phyloP scores from a whole-genome alignment of 1,140 invertebrate genomes.

The Drosophila takahashii region DNA sequence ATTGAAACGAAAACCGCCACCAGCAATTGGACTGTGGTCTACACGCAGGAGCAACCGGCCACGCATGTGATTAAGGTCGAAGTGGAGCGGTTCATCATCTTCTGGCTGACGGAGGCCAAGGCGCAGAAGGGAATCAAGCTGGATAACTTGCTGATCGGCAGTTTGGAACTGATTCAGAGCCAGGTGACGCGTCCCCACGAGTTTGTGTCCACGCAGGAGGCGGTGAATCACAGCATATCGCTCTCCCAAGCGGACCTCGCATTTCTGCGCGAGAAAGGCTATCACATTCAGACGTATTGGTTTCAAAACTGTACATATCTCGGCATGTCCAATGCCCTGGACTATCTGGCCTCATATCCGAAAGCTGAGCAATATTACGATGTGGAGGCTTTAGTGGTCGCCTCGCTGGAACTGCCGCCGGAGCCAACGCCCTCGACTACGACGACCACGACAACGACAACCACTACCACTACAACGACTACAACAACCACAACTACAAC shows the following conservation, averaged over 20 bases:
- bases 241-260: conserved; percentile 87
- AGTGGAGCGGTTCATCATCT: conserved; percentile 84
- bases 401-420: conserved; percentile 87
- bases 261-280: conserved; percentile 87
- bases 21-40: conserved; percentile 87
- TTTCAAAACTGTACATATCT: conserved; percentile 91
- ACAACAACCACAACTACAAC: conserved; percentile 85
- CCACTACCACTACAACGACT: conserved; percentile 86
- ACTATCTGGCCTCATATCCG: conserved; percentile 88
- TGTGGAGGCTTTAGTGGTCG: conserved; percentile 90
- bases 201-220: conserved; percentile 87
- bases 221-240: conserved; percentile 87
- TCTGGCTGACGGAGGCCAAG: conserved; percentile 68
- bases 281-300: conserved; percentile 89
- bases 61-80: conserved; percentile 87
- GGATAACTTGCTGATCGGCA: conserved; percentile 88
- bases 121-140: conserved; percentile 84
- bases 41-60: conserved; percentile 86
- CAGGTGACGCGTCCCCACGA: conserved; percentile 86
- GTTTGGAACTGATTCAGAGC: conserved; percentile 87
- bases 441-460: conserved; percentile 86
- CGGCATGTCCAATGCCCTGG: conserved; percentile 87
- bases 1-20: conserved; percentile 44
- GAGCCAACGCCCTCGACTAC: conserved; percentile 87
- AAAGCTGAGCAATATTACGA: conserved; percentile 86